phyloP scores from a whole-genome alignment of 1,140 invertebrate species.

The Zaprionus gabonicus region DNA sequence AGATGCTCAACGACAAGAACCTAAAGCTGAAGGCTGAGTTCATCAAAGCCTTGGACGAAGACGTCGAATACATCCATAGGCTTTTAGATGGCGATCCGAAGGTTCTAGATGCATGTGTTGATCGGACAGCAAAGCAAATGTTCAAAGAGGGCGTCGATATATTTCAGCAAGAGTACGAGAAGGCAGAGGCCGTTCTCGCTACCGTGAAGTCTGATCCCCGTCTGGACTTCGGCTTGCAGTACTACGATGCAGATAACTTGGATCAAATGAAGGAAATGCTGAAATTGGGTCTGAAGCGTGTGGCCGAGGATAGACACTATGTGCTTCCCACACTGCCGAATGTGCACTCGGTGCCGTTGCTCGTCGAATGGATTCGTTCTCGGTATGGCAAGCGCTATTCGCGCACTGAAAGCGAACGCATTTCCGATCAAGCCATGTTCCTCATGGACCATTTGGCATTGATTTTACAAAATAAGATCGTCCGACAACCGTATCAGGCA shows the following conservation, averaged over 20 bases:
- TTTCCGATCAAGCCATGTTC: neutral
- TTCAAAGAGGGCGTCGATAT: constrained; percentile 29
- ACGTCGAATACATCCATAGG: constrained; percentile 45
- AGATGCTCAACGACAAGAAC: constrained; percentile 20
- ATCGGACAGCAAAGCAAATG: constrained; percentile 19
- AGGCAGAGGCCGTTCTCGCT: neutral
- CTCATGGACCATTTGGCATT: constrained; percentile 19
- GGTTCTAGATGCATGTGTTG: constrained; percentile 30
- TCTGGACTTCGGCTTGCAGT: constrained; percentile 37
- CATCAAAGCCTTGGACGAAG: constrained; percentile 51
- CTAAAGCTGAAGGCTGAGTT: constrained; percentile 45
- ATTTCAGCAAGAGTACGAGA: constrained; percentile 36
- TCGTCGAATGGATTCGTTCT: constrained; percentile 63
- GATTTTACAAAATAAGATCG: neutral
- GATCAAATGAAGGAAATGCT: constrained; percentile 57
- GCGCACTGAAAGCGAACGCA: constrained; percentile 12
- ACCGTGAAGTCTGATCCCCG: neutral
- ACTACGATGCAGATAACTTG: constrained; percentile 50
- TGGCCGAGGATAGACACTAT: constrained; percentile 53
- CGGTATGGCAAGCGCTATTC: constrained; percentile 65
- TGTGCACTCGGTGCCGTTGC: constrained; percentile 56
- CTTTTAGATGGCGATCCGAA: constrained; percentile 15
- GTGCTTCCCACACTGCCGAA: constrained; percentile 64
- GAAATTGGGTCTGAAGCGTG: constrained; percentile 32
- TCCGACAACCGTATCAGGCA: neutral